Base-by-base conservation (phyloP, 2,797 vertebrate genomes). In the Crossoptilon crossoptilon region DNA sequence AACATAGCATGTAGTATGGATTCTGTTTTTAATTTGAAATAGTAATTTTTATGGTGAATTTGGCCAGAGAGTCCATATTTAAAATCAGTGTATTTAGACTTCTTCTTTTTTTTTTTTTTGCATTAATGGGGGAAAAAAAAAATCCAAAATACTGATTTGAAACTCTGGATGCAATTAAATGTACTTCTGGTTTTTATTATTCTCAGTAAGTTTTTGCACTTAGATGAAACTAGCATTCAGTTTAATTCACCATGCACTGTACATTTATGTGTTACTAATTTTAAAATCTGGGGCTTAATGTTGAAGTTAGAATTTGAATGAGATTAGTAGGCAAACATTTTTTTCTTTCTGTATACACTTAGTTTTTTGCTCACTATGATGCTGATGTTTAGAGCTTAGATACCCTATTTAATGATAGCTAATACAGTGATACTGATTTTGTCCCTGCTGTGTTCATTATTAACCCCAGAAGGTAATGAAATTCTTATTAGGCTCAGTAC, bases 361-460 rank as follows among this genome's bases (percentile, higher is more conserved):
- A 78, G 69, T 41, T 75, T 90, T 82, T 92, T 22, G 58, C 26
- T 93, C 11, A 0, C 67, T 49, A 15, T 84, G 48, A 69, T 83
- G 78, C 55, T 83, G 63, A 90, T 84, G 64, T 69, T 85, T 76
- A 91, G 64, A 71, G 64, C 69, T 85, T 74, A 91, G 68, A 71
- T 91, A 78, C n/a, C 43, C 41, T 89, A 41, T 91, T 91, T 95
- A 96, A 94, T 93, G 78, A 46, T 53, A 81, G 80, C 73, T 96
- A 91, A 95, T 92, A 79, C 56, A 88, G 70, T 60, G 82, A 83
- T 96, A 69, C 78, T 89, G 88, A 94, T 95, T 95, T 94, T 91
- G 56, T 94, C 44, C 71, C 85, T 88, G 91, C 89, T 94, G 87
- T 81, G 85, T 90, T 93, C 92, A 89, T 93, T 96, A 94, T 94